Evolutionary conservation across 2,888 invertebrate species (phyloP).

Genomic region (Biston stratarius): DNA sequence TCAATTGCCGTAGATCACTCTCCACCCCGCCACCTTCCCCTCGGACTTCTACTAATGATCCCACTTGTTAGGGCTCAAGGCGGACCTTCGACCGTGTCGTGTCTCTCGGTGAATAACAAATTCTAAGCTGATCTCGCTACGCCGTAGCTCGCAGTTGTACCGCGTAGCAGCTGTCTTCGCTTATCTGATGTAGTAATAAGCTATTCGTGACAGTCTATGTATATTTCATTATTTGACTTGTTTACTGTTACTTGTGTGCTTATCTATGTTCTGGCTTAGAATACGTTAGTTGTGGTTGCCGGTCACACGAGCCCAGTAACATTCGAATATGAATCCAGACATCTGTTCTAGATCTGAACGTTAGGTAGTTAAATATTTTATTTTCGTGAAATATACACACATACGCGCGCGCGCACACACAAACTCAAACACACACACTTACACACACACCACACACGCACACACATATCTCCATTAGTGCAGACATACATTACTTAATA

Average conservation of each 20-base stretch:
- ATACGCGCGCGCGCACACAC: too few relatives aligned
- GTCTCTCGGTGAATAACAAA: slow-evolving; percentile 84
- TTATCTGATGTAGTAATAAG: slow-evolving; percentile 35
- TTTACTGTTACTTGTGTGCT: slow-evolving; percentile 31
- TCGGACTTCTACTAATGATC: slow-evolving; percentile 77
- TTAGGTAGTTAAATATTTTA: too few relatives aligned
- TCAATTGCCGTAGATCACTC: slow-evolving; percentile 71
- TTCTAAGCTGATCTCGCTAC: slow-evolving; percentile 73
- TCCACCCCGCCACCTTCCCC: slow-evolving; percentile 52
- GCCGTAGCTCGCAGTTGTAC: slow-evolving; percentile 56
- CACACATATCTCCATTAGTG: too few relatives aligned
- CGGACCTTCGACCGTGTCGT: slow-evolving; percentile 82
- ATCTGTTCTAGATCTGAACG: too few relatives aligned
- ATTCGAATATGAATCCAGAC: too few relatives aligned
- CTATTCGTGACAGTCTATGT: slow-evolving; percentile 31
- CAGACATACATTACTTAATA: too few relatives aligned
- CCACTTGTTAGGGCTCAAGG: slow-evolving; percentile 84
- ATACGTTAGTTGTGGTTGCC: neutral
- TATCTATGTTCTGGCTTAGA: neutral
- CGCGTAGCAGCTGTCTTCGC: slow-evolving; percentile 35
- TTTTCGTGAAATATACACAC: too few relatives aligned
- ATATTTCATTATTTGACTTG: slow-evolving; percentile 40
- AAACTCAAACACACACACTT: too few relatives aligned
- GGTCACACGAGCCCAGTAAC: too few relatives aligned
- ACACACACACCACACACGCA: too few relatives aligned